These are phyloP conservation scores for Hyperopisus bebe DNA, from an alignment of 2,113 vertebrate genomes.

Conservation along the genomic window DNA sequence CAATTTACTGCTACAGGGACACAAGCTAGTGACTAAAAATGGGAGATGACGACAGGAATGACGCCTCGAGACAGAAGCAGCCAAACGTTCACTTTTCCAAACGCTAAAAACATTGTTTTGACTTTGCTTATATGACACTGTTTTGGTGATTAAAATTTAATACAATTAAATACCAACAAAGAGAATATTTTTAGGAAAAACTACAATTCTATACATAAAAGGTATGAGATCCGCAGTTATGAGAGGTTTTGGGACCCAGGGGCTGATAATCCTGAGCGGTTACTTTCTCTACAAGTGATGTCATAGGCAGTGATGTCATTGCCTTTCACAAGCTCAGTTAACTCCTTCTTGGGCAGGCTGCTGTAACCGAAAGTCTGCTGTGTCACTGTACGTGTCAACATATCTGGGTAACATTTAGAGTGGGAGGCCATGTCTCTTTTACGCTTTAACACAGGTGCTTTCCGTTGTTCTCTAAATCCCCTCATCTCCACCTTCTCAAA, in stretches of 20 bases:
- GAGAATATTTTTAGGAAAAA: neutral
- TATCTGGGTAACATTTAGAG: neutral
- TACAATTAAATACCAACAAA: neutral
- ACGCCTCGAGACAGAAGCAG: neutral
- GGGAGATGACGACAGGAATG: neutral
- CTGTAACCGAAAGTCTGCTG: constrained; percentile 25
- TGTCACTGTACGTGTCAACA: constrained; percentile 40
- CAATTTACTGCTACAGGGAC: neutral
- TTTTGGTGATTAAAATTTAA: neutral
- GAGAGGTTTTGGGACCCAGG: constrained; percentile 25
- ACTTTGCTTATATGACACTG: neutral
- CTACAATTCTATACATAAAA: neutral
- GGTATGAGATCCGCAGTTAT: neutral
- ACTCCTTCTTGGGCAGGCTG: constrained; percentile 9
- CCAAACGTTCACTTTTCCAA: neutral
- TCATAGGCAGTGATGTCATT: constrained; percentile 44
- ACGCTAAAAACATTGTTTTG: neutral
- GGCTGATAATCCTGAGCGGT: neutral
- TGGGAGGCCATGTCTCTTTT: neutral
- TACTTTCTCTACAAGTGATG: constrained; percentile 20
- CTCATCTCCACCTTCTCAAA: neutral
- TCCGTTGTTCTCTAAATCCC: neutral
- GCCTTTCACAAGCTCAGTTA: constrained; percentile 26
- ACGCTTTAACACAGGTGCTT: neutral
- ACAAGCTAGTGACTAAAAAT: neutral